Conservation (phyloP, 2,113 vertebrate species). For the Centropus unirufus region DNA sequence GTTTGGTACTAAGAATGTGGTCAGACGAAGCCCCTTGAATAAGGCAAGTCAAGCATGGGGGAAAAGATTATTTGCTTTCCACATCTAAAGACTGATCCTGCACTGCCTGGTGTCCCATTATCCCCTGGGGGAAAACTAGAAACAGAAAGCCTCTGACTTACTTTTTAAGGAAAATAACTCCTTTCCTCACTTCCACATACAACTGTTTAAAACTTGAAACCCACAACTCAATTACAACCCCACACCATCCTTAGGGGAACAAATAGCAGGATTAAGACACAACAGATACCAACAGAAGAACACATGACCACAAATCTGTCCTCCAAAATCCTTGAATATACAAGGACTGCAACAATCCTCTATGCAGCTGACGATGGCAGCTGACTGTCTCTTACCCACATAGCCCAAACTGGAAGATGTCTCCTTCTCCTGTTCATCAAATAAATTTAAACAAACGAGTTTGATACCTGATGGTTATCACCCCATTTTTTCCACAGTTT, state of each 20-base stretch:
- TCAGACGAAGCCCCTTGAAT: background rate
- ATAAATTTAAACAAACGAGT: background rate
- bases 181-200: background rate
- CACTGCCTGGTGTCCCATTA: background rate
- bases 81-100: background rate
- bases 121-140: background rate
- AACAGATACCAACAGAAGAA: background rate
- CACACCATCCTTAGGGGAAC: background rate
- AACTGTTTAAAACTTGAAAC: background rate
- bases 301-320: background rate
- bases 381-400: background rate
- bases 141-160: background rate
- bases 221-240: background rate
- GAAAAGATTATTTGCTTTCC: background rate
- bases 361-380: background rate
- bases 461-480: background rate
- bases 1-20: background rate
- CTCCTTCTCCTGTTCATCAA: background rate
- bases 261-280: background rate
- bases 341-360: accelerated
- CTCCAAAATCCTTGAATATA: background rate
- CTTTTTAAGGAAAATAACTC: background rate
- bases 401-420: background rate
- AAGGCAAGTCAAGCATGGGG: background rate
- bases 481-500: background rate